Conservation (phyloP, 2,888 invertebrate genomes). For the Nemoura dubitans region DNA sequence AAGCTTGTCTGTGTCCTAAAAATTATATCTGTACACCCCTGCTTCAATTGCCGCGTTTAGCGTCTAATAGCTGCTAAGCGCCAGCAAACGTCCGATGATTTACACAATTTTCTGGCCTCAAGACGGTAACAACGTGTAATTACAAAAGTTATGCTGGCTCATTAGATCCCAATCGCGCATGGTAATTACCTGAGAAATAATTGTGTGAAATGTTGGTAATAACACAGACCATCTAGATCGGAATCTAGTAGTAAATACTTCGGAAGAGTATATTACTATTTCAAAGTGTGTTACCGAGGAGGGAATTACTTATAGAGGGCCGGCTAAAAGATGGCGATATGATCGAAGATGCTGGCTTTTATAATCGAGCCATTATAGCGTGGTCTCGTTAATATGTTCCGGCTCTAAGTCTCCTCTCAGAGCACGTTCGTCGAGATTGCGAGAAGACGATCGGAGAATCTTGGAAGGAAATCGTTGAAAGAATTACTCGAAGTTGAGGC, state of each 20-base stretch:
- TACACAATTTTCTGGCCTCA: not conserved
- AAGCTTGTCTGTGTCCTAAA: not conserved
- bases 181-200: not conserved
- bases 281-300: not conserved
- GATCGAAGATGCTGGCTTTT: not conserved
- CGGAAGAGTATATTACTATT: not conserved
- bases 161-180: not conserved
- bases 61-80: not conserved
- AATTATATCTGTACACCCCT: not conserved
- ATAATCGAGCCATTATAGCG: not conserved
- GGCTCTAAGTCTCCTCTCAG: not conserved
- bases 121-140: not conserved
- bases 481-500: no score
- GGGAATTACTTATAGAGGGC: not conserved
- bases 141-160: not conserved
- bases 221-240: slow-evolving; percentile 7
- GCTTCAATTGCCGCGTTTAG: not conserved
- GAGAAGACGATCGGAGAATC: not conserved
- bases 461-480: no score
- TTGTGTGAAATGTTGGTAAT: not conserved
- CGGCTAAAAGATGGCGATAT: not conserved
- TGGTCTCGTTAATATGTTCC: not conserved
- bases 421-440: not conserved
- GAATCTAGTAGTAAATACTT: not conserved
- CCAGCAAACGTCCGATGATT: not conserved